phyloP scores from a whole-genome alignment of 2,797 vertebrate species.

The Choloepus didactylus region DNA sequence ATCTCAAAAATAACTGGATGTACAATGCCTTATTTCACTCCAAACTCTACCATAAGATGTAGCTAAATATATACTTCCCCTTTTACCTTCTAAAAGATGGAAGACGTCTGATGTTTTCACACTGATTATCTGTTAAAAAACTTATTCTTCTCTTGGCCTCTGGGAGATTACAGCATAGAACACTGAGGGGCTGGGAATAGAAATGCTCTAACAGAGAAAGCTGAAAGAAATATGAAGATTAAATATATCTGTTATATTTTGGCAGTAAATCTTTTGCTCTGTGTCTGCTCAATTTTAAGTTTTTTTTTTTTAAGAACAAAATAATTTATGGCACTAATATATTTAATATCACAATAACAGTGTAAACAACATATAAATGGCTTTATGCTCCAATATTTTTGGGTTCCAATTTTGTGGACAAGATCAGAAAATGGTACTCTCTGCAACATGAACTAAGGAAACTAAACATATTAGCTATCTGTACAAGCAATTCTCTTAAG shows the following conservation, averaged over 20 bases:
- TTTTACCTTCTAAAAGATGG: constrained; percentile 95
- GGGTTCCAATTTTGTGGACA: constrained; percentile 8
- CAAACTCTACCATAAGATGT: constrained; percentile 11
- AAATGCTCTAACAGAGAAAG: constrained; percentile 96
- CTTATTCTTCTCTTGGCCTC: constrained; percentile 87
- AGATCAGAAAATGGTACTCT: constrained; percentile 54
- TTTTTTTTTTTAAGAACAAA: not conserved
- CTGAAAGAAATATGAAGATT: constrained; percentile 87
- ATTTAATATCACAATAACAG: constrained; percentile 16
- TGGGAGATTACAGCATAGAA: constrained; percentile 93
- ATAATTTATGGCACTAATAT: constrained; percentile 52
- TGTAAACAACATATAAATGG: constrained; percentile 1
- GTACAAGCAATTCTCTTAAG: constrained; percentile 27
- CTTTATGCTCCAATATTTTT: constrained; percentile 52
- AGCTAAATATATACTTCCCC: constrained; percentile 23
- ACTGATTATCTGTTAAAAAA: constrained; percentile 87
- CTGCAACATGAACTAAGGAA: constrained; percentile 56
- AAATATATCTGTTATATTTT: constrained; percentile 42
- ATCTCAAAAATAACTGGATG: constrained; percentile 52
- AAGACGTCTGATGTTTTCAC: constrained; percentile 89
- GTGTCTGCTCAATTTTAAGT: constrained; percentile 5
- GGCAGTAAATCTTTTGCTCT: constrained; percentile 21
- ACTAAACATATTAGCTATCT: constrained; percentile 24
- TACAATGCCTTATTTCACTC: not conserved
- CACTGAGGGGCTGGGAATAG: constrained; percentile 94